A percentile compares a stretch with the other conserved stretches of the same genome.
phyloP scores from a whole-genome alignment of 2,113 vertebrate species.

The Okapia johnstoni region DNA sequence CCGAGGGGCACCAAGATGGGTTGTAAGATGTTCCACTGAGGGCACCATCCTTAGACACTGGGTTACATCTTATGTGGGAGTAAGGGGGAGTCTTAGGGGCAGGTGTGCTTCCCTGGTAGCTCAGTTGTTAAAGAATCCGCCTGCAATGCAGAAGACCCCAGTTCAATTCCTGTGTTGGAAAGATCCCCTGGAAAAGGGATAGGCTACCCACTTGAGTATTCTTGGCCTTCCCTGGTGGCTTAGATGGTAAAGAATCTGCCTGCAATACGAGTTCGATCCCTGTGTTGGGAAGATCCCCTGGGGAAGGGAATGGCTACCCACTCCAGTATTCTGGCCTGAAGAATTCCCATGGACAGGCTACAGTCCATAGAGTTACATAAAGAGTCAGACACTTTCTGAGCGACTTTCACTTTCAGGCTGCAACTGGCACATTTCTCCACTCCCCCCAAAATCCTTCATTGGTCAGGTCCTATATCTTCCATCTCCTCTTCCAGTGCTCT shows the following conservation, averaged over 20 bases:
- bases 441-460: fast-evolving
- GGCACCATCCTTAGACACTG: background rate
- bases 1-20: background rate
- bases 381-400: background rate
- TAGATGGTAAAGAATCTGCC: background rate
- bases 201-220: too few relatives aligned
- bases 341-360: background rate
- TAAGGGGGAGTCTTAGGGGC: background rate
- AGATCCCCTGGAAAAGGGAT: too few relatives aligned
- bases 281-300: background rate
- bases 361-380: background rate
- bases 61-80: background rate
- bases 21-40: background rate
- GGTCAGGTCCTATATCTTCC: background rate
- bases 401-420: background rate
- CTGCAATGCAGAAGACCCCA: too few relatives aligned
- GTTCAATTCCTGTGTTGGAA: too few relatives aligned
- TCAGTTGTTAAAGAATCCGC: background rate
- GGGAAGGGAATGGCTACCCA: background rate
- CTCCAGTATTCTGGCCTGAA: background rate
- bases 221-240: too few relatives aligned
- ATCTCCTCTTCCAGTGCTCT: background rate
- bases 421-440: background rate
- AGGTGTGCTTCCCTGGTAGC: background rate
- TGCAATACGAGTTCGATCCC: background rate